A percentile compares a stretch with the other conserved stretches of the same genome.
Conservation (phyloP, 1,140 invertebrate genomes). For the Zeugodacus cucurbitae region DNA sequence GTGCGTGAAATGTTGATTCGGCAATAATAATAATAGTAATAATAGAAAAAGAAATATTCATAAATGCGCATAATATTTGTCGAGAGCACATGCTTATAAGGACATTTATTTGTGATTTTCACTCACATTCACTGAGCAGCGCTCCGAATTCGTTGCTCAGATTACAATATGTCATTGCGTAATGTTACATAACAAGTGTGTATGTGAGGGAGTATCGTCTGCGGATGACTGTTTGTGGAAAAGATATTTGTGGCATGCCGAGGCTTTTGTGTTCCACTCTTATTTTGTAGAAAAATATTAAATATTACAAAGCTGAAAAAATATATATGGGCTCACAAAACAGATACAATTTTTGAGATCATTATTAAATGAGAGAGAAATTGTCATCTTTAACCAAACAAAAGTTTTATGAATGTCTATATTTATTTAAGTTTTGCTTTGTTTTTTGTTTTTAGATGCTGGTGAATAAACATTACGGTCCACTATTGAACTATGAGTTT, state of each 20-base stretch:
- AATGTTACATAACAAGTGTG: background rate
- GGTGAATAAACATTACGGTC: no score
- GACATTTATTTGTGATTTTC: background rate
- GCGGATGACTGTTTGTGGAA: background rate
- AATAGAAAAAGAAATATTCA: background rate
- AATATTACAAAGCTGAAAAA: no score
- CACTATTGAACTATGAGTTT: no score
- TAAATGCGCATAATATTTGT: slow-evolving; percentile 8
- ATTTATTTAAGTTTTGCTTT: no score
- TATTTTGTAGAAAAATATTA: no score
- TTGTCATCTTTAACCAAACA: no score
- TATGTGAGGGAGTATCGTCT: background rate
- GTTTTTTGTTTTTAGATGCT: no score
- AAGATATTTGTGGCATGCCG: background rate
- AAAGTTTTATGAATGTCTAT: no score
- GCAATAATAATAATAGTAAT: slow-evolving; percentile 1
- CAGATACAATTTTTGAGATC: no score
- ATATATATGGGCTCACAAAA: no score
- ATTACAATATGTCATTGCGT: background rate
- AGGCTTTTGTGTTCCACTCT: background rate
- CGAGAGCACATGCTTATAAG: background rate
- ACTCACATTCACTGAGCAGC: background rate
- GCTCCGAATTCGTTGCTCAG: background rate
- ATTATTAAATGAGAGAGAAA: no score
- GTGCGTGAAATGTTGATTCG: background rate